Percentiles rank a stretch among this genome's conserved stretches.
Evolutionary conservation across 2,113 vertebrate genomes (phyloP).

Genomic region (Macaca mulatta): DNA sequence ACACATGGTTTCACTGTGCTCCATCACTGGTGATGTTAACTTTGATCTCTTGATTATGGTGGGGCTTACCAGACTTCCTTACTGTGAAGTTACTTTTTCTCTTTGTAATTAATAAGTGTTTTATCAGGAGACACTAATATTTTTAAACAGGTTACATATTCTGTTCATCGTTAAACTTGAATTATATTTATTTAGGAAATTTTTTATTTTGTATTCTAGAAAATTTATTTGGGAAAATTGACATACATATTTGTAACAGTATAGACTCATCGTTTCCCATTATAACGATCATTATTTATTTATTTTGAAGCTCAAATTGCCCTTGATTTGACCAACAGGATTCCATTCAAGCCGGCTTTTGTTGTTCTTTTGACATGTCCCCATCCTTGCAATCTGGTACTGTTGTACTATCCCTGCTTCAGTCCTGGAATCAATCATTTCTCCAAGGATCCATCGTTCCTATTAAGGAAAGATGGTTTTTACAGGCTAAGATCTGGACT

Average conservation of each 20-base stretch:
- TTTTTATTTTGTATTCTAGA: too few relatives aligned
- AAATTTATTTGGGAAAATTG: background rate
- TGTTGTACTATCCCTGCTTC: background rate
- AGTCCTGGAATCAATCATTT: background rate
- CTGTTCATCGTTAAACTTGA: background rate
- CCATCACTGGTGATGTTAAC: background rate
- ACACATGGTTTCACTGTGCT: background rate
- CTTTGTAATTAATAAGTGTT: background rate
- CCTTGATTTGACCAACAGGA: background rate
- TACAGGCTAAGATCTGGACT: background rate
- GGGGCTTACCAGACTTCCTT: background rate
- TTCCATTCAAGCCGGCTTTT: background rate
- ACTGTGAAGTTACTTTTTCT: background rate
- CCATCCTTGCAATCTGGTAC: background rate
- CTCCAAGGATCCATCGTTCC: background rate
- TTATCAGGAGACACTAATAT: background rate
- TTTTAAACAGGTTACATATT: background rate
- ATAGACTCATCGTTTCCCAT: background rate
- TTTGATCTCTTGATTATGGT: background rate
- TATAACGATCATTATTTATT: background rate
- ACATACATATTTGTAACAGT: background rate
- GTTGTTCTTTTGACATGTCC: background rate
- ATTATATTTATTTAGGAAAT: background rate
- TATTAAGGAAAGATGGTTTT: background rate
- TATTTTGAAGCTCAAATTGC: background rate